Base-by-base conservation (phyloP, 2,888 invertebrate species). In the Julus scanicus region DNA sequence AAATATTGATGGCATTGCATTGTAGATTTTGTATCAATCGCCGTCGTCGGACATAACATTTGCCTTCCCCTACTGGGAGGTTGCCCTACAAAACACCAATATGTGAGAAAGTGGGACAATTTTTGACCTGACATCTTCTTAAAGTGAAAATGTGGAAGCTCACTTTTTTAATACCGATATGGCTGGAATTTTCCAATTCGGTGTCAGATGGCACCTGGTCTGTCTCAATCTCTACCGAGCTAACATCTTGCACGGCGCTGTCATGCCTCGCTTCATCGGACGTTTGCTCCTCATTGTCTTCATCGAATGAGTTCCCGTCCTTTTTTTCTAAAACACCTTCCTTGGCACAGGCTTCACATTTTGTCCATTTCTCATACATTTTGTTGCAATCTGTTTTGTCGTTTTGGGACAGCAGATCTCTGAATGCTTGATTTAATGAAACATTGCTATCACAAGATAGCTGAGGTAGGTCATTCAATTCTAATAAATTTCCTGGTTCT, bases 201-300 rank as follows among this genome's bases (percentile, higher is more conserved):
- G 88, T 84, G 49, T 90, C 90, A 20, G 90, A 90, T 40, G 86
- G 88, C 37, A 87, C 44, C 29, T 87, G 89, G 84, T 90, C 90
- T 11, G 90, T 90, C 40, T 90, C 90, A 48, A 90, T 49, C 80
- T 89, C 89, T 17, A 89, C 89, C 29, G 89, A 89, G 80, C 89
- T 89, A 53, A 89, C 87, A 63, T 89, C 89, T 87, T 89, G 89
- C 44, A 89, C 89, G 48, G 89, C 89, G 63, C 89, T 89, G 48
- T 89, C 89, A 63, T 89, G 88, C n/a, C 89, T 84, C 13, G 89
- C 87, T 57, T 89, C 89, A 71, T 89, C 86, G 29, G 89, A 89
- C 2, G 88, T 88, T 57, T 63, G 63, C 63, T 88, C 88, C 29
- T 88, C 88, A 84, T 88, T 84, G 6, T 84, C 84, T 84, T 44